Percentiles rank a stretch among this genome's conserved stretches.
Evolutionary conservation across 2,888 invertebrate genomes (phyloP).

Genomic region (Altica lythri): DNA sequence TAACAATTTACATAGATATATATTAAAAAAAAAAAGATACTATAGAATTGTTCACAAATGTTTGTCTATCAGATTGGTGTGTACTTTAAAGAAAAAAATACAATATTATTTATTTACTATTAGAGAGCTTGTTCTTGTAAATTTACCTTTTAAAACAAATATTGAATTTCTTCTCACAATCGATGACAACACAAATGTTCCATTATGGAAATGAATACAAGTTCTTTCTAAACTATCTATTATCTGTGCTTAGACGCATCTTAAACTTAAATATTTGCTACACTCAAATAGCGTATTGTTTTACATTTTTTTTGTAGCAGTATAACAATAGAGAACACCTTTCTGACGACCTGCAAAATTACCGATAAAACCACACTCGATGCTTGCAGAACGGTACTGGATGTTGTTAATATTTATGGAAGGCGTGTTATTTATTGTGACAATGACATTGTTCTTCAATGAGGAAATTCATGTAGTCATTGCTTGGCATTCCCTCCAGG

Average conservation of each 20-base stretch:
- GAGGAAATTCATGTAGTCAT: conserved; percentile 3
- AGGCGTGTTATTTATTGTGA: conserved; percentile 15
- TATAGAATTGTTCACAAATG: too few species aligned
- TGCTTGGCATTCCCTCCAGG: neutral
- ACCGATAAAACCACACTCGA: conserved; percentile 13
- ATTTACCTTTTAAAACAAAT: too few species aligned
- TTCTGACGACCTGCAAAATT: conserved; percentile 13
- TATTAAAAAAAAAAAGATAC: too few species aligned
- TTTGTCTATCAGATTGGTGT: too few species aligned
- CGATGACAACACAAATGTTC: neutral
- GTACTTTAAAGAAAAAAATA: too few species aligned
- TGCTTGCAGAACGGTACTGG: conserved; percentile 11
- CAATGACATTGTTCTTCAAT: conserved; percentile 11
- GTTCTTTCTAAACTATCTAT: conserved; percentile 10
- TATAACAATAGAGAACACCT: conserved; percentile 18
- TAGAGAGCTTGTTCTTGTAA: too few species aligned
- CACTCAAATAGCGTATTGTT: conserved; percentile 19
- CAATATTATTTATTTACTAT: too few species aligned
- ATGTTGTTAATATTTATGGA: conserved; percentile 14
- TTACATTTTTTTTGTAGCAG: conserved; percentile 7
- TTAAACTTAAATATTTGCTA: conserved; percentile 18
- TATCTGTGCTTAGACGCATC: neutral
- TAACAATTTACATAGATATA: too few species aligned
- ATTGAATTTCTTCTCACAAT: too few species aligned
- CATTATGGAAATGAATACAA: conserved; percentile 2